Evolutionary conservation across 2,113 vertebrate genomes (phyloP), one percentile per base, ranked within the genome.

Genomic region (Struthidea cinerea): DNA sequence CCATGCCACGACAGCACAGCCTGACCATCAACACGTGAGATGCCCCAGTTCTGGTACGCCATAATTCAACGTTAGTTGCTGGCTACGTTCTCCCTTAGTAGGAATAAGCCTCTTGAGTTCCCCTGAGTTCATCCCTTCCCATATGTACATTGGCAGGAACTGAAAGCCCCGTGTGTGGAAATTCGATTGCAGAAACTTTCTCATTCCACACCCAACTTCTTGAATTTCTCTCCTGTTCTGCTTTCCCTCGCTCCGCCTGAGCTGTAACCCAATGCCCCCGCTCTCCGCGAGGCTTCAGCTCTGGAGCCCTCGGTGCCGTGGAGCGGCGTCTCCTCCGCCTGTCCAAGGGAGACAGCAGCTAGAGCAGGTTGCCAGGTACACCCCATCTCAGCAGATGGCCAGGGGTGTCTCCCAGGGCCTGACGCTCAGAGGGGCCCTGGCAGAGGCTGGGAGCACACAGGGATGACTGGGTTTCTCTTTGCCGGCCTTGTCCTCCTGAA

Each of bases 61-160:
- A 1, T 80, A 77, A 80, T 32, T 92, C 81, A 56, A 32, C 1
- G 1, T 47, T 13, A 37, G 27, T 60, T 49, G 37, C 35, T 89
- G 39, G 56, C 60, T 75, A 9, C 44, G 16, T 53, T 53, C 32
- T 95, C 16, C 64, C 59, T 56, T 8, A 49, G 65, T 2, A 89
- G 82, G 37, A 76, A 15, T n/a, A 47, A 75, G 49, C 37, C 24
- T 93, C 52, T 52, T 52, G 74, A 80, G 90, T 67, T 94, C 71
- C 68, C 35, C 49, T 57, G 75, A 93, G 80, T 83, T 95, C 73
- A 77, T 92, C 85, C 68, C 52, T 39, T 91, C 64, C 75, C 90
- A 12, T 81, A 93, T 78, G 92, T 95, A 89, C 64, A 12, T 86
- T 96, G 93, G 94, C 94, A 96, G 65, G 71, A 94, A 56, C 96